Evolutionary conservation across 2,113 vertebrate species (phyloP), one percentile per base, ranked within the genome.

Genomic region (Eulacestoma nigropectus): DNA sequence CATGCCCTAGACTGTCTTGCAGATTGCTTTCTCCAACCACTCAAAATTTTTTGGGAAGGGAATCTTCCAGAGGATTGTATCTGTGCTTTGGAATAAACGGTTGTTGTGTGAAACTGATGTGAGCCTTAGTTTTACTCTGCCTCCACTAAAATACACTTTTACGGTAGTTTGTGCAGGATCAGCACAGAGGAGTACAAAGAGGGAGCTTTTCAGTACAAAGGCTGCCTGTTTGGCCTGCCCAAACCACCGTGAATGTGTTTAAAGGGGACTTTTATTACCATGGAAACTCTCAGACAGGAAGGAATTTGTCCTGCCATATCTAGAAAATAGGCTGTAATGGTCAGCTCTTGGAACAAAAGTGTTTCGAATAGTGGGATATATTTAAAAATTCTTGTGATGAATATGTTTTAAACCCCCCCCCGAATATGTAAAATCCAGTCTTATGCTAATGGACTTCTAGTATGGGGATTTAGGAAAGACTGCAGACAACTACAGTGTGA

Each of bases 241-340:
- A 97, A 96, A 97, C 96, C 96, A 96, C 96, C 88, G 95, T 97
- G 95, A 96, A 97, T 97, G 96, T 97, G 93, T 96, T 97, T 97
- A 97, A 97, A 96, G 96, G 96, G 96, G 96, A 97, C 96, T 97
- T 96, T 96, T 96, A 97, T 97, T 97, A 73, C 96, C 96, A 97
- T 97, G 96, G 96, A 96, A 97, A 97, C 96, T 96, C 96, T 97
- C 96, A 96, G 96, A 97, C 96, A 97, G 96, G 95, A 97, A 97
- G 96, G 96, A 97, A 97, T 97, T 97, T 97, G 96, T 96, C 95
- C 96, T 97, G 90, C 96, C 90, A 90, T 97, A 96, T 97, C 96
- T 96, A 96, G 95, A 97, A 97, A 97, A 96, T 90, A 97, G 95
- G 95, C 96, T 96, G 96, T 96, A 96, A 96, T 96, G 96, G 95